phyloP scores from a whole-genome alignment of 2,113 vertebrate genomes.

The Ophiodon elongatus region DNA sequence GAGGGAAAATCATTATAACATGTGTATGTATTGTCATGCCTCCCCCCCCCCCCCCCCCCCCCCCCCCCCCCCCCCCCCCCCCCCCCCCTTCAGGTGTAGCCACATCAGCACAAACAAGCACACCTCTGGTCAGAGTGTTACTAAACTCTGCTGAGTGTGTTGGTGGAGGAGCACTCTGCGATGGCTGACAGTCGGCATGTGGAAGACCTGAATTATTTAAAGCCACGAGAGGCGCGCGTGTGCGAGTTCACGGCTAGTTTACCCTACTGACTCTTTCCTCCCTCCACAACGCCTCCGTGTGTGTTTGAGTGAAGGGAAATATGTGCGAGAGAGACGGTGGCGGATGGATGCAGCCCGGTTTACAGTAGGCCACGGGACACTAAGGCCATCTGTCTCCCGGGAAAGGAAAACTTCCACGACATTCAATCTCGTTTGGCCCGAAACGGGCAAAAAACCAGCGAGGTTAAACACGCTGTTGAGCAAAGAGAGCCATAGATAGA shows the following conservation, averaged over 20 bases:
- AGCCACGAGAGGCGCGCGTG: conserved; percentile 43
- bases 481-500: conserved; percentile 25
- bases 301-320: conserved; percentile 30
- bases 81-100: neutral
- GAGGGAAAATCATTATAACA: neutral
- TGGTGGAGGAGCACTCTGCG: conserved; percentile 4
- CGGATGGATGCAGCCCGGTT: conserved; percentile 21
- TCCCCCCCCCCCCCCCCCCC: neutral
- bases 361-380: conserved; percentile 31
- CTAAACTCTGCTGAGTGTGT: conserved; percentile 34
- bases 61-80: neutral
- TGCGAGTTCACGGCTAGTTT: conserved; percentile 65
- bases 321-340: conserved; percentile 47
- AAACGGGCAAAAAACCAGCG: conserved; percentile 25
- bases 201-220: conserved; percentile 73
- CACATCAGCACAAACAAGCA: conserved; percentile 13
- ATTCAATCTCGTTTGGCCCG: neutral
- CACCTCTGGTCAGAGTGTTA: conserved; percentile 5
- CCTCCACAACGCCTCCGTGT: neutral
- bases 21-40: neutral
- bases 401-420: conserved; percentile 27
- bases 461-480: conserved; percentile 38
- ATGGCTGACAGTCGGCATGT: conserved; percentile 41
- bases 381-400: conserved; percentile 39
- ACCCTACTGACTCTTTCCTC: conserved; percentile 49